Base-by-base conservation (phyloP, 2,113 vertebrate genomes). In the Pygoscelis antarcticus region DNA sequence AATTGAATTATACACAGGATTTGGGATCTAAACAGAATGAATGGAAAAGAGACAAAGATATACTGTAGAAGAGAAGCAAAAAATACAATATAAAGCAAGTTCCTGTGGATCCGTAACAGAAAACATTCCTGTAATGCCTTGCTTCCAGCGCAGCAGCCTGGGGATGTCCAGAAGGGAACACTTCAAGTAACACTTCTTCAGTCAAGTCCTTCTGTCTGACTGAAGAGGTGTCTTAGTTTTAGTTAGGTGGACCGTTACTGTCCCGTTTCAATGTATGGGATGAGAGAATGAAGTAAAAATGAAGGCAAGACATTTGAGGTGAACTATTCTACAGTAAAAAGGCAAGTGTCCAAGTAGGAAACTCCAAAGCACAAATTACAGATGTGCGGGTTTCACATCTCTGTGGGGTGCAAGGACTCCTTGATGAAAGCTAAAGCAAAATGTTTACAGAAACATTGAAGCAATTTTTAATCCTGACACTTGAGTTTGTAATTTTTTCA, bases 401-500 rank as follows among this genome's bases (percentile, higher is more conserved):
- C 44, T 93, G 26, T 16, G 30, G 36, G 6, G 27, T 69, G 16
- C 38, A 36, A 34, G 23, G 29, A 14, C 54, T 79, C 34, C 40
- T 69, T 52, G n/a, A 36, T 55, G 38, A 68, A 88, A 76, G 44
- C 70, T 72, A 26, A 79, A 83, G 13, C 15, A 42, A 64, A 72
- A 16, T 46, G 20, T 82, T 75, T 92, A 26, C 9, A 40, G 90
- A 76, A 94, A 76, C 44, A 30, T 11, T 71, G 74, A 68, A 72
- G 46, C 49, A 12, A 10, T 79, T 85, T 85, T 83, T 89, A 89
- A 52, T 76, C 49, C 74, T 89, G 51, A 62, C 16, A 8, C 9
- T 44, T 58, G 27, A 69, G 20, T 80, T 36, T 83, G 18, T 91
- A 55, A 51, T 92, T 90, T 70, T 92, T 93, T 75, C 30, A 71